Evolutionary conservation across 2,797 vertebrate genomes (phyloP).

Genomic region (Anomalospiza imberbis): DNA sequence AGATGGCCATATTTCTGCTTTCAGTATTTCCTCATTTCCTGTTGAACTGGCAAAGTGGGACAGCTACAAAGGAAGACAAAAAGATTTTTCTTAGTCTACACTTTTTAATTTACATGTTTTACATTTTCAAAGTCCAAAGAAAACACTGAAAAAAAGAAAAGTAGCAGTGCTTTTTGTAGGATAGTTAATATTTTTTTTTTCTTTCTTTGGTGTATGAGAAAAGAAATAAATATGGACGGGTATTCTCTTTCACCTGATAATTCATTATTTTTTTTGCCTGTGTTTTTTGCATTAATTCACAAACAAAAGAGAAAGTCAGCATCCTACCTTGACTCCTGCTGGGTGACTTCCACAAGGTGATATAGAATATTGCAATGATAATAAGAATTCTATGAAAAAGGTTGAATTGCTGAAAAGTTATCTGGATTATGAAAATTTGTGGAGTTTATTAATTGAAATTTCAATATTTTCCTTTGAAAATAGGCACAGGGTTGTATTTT

Average conservation of each 20-base stretch:
- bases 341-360: background rate
- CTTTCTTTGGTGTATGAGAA: background rate
- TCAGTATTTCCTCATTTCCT: background rate
- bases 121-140: background rate
- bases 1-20: background rate
- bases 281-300: background rate
- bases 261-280: background rate
- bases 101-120: background rate
- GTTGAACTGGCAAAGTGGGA: background rate
- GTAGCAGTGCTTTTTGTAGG: background rate
- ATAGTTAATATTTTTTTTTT: background rate
- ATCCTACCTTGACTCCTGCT: background rate
- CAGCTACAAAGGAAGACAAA: background rate
- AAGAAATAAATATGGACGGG: background rate
- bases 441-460: background rate
- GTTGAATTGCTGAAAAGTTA: background rate
- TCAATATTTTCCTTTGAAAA: background rate
- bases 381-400: background rate
- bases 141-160: background rate
- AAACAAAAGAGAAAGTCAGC: background rate
- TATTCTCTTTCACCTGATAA: background rate
- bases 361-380: background rate
- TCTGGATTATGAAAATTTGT: background rate
- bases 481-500: accelerated
- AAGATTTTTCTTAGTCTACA: background rate